These are phyloP conservation scores for Amazona vittata DNA, from an alignment of 2,113 vertebrate species.

Conservation along the genomic window DNA sequence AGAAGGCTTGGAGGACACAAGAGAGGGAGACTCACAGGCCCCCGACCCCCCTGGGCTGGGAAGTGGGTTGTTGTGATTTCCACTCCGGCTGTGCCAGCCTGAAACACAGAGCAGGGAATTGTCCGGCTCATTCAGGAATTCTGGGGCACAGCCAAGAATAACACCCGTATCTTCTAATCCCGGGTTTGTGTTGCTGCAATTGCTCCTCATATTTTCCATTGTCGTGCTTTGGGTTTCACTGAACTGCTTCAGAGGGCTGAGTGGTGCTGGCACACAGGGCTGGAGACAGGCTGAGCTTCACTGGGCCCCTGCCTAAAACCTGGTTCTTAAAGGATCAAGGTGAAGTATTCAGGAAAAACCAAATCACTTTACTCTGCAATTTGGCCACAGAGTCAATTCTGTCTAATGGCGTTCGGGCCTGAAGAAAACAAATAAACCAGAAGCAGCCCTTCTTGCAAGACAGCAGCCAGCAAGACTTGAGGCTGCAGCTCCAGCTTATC, in stretches of 20 bases:
- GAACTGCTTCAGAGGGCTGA: not conserved
- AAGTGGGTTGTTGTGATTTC: slow-evolving; percentile 28
- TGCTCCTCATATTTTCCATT: slow-evolving; percentile 43
- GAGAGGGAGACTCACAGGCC: not conserved
- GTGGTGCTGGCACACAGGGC: not conserved
- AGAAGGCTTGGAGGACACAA: not conserved
- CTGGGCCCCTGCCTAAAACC: not conserved
- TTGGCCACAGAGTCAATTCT: not conserved
- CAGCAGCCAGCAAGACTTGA: not conserved
- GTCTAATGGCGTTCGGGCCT: rapidly evolving
- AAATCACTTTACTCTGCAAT: not conserved
- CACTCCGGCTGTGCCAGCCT: slow-evolving; percentile 7
- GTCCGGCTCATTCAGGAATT: slow-evolving; percentile 7
- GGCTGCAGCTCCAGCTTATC: not conserved
- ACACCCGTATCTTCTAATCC: slow-evolving; percentile 35
- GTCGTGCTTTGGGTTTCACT: not conserved
- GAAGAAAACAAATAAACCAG: not conserved
- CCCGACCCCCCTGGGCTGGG: not conserved
- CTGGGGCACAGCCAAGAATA: slow-evolving; percentile 39
- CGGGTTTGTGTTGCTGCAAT: not conserved
- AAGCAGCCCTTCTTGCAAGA: too few relatives aligned
- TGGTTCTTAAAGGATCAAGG: rapidly evolving
- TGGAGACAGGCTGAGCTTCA: not conserved
- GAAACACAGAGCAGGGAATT: slow-evolving; percentile 48
- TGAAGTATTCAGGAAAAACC: not conserved